phyloP scores from a whole-genome alignment of 2,888 invertebrate species.

The Drosophila mimetica region DNA sequence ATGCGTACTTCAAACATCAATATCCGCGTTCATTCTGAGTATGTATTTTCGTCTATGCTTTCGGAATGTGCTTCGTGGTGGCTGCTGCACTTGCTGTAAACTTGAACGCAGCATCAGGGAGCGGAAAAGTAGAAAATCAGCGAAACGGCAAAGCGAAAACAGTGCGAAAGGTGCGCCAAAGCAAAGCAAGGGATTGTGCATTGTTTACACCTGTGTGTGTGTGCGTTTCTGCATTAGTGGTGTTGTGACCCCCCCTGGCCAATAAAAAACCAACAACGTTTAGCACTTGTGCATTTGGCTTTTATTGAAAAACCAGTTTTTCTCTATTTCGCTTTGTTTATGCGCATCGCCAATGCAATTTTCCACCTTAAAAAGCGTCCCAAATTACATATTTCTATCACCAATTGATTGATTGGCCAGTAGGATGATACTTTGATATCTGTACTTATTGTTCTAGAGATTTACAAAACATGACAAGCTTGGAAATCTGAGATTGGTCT shows the following conservation, averaged over 20 bases:
- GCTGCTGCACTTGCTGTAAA: conserved; percentile 49
- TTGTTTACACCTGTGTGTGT: conserved; percentile 56
- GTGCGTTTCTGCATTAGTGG: not conserved
- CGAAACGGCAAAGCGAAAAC: conserved; percentile 13
- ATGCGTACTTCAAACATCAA: conserved; percentile 56
- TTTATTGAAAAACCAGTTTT: conserved; percentile 63
- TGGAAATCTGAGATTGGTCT: too few relatives aligned
- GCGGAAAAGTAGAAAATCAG: conserved; percentile 9
- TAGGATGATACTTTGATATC: too few relatives aligned
- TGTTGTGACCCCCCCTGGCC: conserved; percentile 15
- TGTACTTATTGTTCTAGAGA: too few relatives aligned
- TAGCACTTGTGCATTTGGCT: conserved; percentile 50
- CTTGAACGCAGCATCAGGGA: conserved; percentile 44
- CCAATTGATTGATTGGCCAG: too few relatives aligned
- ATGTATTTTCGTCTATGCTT: conserved; percentile 39
- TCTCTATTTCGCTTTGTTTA: conserved; percentile 36
- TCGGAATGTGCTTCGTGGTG: conserved; percentile 44
- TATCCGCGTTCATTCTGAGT: conserved; percentile 34
- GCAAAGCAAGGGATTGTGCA: conserved; percentile 44
- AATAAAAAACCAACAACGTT: conserved; percentile 15
- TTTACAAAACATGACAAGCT: too few relatives aligned
- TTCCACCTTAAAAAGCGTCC: not conserved
- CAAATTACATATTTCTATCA: not conserved
- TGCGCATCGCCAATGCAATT: conserved; percentile 6
- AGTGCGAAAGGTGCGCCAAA: conserved; percentile 31